phyloP scores from a whole-genome alignment of 2,888 invertebrate species.

The Odontocerum albicorne region DNA sequence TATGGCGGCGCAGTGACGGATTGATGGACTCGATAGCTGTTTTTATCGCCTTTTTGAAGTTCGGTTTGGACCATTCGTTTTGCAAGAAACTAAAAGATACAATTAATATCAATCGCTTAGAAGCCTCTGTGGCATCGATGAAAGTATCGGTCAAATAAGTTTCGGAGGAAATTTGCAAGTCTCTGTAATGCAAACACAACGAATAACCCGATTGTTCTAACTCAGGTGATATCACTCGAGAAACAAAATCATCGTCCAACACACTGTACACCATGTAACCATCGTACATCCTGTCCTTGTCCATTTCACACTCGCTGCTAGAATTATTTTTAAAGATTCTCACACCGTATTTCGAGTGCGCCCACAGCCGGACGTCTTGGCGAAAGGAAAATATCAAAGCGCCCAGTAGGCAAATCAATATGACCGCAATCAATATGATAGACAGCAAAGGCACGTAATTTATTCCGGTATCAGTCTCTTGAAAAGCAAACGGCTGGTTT shows the following conservation, averaged over 20 bases:
- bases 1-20: slow-evolving; percentile 64
- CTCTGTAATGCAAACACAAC: slow-evolving; percentile 72
- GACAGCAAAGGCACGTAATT: slow-evolving; percentile 75
- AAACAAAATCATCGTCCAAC: slow-evolving; percentile 74
- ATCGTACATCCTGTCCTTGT: slow-evolving; percentile 75
- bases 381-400: slow-evolving; percentile 76
- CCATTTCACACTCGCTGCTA: slow-evolving; percentile 59
- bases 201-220: slow-evolving; percentile 68
- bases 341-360: slow-evolving; percentile 78
- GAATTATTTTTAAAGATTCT: slow-evolving; percentile 69
- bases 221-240: slow-evolving; percentile 69
- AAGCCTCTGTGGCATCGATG: slow-evolving; percentile 63
- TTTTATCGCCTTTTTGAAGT: slow-evolving; percentile 80
- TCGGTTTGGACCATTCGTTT: slow-evolving; percentile 81
- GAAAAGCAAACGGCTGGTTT: slow-evolving; percentile 63
- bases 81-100: slow-evolving; percentile 79
- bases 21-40: slow-evolving; percentile 67
- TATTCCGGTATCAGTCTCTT: slow-evolving; percentile 66
- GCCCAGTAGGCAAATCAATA: slow-evolving; percentile 69
- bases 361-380: slow-evolving; percentile 78
- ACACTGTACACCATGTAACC: slow-evolving; percentile 87
- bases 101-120: slow-evolving; percentile 74
- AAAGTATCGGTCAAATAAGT: slow-evolving; percentile 64
- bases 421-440: slow-evolving; percentile 70
- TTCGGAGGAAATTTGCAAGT: slow-evolving; percentile 60